Percentiles rank a stretch among this genome's conserved stretches.
Evolutionary conservation across 2,888 invertebrate species (phyloP).

Genomic region (Piscicola geometra): DNA sequence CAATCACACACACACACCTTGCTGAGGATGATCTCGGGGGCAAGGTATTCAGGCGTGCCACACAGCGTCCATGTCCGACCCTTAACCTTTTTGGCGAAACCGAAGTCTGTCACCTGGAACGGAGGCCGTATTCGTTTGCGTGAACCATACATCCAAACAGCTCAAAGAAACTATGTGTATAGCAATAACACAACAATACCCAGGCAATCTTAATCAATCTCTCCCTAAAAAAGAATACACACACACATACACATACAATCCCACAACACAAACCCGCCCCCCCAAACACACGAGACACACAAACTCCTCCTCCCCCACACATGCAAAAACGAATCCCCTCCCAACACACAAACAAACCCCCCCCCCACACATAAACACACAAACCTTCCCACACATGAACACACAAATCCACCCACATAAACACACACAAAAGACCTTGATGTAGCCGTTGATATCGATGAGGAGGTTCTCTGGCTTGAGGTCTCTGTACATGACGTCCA

Average conservation of each 20-base stretch:
- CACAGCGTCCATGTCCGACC: slow-evolving; percentile 99
- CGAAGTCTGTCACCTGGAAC: slow-evolving; percentile 89
- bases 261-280: too few relatives aligned
- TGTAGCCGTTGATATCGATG: slow-evolving; percentile 85
- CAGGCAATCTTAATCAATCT: neutral
- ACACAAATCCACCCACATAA: neutral
- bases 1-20: slow-evolving; percentile 61
- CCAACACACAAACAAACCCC: too few relatives aligned
- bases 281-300: too few relatives aligned
- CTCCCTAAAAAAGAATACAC: neutral
- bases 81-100: slow-evolving; percentile 96
- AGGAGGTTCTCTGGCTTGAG: slow-evolving; percentile 95
- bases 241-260: neutral
- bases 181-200: neutral
- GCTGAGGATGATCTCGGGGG: slow-evolving; percentile 63
- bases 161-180: neutral
- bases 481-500: slow-evolving; percentile 97
- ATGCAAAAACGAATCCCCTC: too few relatives aligned
- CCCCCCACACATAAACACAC: too few relatives aligned
- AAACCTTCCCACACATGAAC: too few relatives aligned
- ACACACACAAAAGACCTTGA: slow-evolving; percentile 63
- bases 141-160: too few relatives aligned
- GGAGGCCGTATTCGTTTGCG: neutral
- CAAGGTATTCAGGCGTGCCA: slow-evolving; percentile 84
- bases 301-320: too few relatives aligned